Conservation (phyloP, 1,140 invertebrate genomes). For the Eufriesea mexicana region DNA sequence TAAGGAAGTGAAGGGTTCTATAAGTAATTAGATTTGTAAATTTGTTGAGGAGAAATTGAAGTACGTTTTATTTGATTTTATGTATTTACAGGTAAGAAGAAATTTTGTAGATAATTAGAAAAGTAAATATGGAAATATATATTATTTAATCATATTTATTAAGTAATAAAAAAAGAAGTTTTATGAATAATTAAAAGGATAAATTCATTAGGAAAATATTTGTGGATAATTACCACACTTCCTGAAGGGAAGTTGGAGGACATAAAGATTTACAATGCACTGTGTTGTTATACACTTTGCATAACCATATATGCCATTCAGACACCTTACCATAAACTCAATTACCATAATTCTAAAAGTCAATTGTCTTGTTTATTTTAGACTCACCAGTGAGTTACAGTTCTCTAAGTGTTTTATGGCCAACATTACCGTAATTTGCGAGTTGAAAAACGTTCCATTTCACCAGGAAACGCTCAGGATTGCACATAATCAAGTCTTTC, state of each 20-base stretch:
- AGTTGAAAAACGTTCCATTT: background rate
- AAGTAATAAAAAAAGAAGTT: background rate
- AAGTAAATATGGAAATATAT: too few relatives aligned
- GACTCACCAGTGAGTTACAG: background rate
- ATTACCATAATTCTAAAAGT: background rate
- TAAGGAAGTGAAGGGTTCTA: background rate
- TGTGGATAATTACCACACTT: too few relatives aligned
- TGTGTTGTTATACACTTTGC: background rate
- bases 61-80: too few relatives aligned
- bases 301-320: background rate
- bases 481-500: background rate
- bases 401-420: background rate
- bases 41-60: too few relatives aligned
- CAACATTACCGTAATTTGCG: background rate
- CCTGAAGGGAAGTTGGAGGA: too few relatives aligned
- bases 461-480: background rate
- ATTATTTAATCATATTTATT: too few relatives aligned
- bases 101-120: too few relatives aligned
- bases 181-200: background rate
- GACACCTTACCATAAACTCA: background rate
- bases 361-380: background rate
- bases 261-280: too few relatives aligned
- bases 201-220: too few relatives aligned
- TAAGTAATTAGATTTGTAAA: too few relatives aligned
- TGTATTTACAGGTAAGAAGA: too few relatives aligned